Evolutionary conservation across 2,888 invertebrate genomes (phyloP), one percentile per base, ranked within the genome.

Genomic region (Sylvicola fuscatus): DNA sequence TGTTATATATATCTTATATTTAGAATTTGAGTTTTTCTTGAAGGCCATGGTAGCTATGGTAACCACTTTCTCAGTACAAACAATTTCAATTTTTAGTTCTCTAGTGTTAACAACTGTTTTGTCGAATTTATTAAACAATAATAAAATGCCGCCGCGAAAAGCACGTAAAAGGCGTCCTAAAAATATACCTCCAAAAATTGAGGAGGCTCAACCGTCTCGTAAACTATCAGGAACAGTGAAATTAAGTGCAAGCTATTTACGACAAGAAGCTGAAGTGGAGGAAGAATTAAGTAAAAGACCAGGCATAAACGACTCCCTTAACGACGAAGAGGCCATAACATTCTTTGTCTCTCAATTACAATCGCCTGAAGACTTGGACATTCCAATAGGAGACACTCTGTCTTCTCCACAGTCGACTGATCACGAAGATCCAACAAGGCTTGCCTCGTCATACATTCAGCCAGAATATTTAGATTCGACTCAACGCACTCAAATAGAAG

Each of bases 381-480:
- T 37, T 7, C 15, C 26, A 12, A 31, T 31, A 12, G 34, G 36
- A 4, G 36, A 38, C 13, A 33, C 16, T 26, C 21, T 21, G 8
- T 8, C 21, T 21, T 21, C 21, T 21, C 21, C 21, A 21, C 4
- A 21, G 4, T 21, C 21, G 8, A 21, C 21, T 6, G 21, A 21
- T 21, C 21, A 8, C 21, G 21, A 21, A 21, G 21, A 21, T 21
- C 21, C 21, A 6, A 21, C 44, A 17, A 37, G 46, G 17, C 41
- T 48, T 7, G 49, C 47, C 0, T 49, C 50, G 1, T 52, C 52
- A 1, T 57, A 51, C 29, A 45, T 59, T 32, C 46, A 52, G 43
- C 49, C 57, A n/a, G 58, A 58, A 12, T 41, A 49, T 6, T 43
- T 45, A 3, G 27, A 32, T 2, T 32, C 47, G 1, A 40, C 48